Evolutionary conservation across 2,113 vertebrate genomes (phyloP).

Genomic region (Siniperca chuatsi): DNA sequence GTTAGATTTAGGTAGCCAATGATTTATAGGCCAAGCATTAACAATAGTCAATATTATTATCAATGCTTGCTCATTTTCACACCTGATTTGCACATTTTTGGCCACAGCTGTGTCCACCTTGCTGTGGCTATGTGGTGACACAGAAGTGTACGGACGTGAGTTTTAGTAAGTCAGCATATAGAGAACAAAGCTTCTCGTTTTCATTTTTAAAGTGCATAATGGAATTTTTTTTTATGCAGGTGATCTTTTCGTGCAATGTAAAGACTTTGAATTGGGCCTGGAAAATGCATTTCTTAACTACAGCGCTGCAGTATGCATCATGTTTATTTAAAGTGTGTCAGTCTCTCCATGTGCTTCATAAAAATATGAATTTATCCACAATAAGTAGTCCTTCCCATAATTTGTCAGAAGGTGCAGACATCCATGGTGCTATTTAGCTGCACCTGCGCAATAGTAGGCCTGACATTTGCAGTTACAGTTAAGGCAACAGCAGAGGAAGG

Average conservation of each 20-base stretch:
- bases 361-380: background rate
- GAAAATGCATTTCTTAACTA: constrained; percentile 1
- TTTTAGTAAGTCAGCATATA: constrained; percentile 3
- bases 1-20: background rate
- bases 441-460: constrained; percentile 1
- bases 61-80: constrained; percentile 1
- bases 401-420: background rate
- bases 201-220: constrained; percentile 1
- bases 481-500: constrained; percentile 1
- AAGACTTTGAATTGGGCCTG: constrained; percentile 6
- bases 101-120: constrained; percentile 2
- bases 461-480: background rate
- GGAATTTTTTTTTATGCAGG: background rate
- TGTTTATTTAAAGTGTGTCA: background rate
- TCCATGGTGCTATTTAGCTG: background rate
- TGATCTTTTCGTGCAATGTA: background rate
- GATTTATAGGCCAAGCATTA: background rate
- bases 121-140: background rate
- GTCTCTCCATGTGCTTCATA: background rate
- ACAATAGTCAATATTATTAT: background rate
- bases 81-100: background rate
- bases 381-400: background rate
- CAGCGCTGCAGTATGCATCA: background rate
- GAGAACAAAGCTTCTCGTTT: background rate
- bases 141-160: background rate